A percentile compares a stretch with the other conserved stretches of the same genome.
Evolutionary conservation across 2,888 invertebrate species (phyloP).

Genomic region (Pollenia labialis): DNA sequence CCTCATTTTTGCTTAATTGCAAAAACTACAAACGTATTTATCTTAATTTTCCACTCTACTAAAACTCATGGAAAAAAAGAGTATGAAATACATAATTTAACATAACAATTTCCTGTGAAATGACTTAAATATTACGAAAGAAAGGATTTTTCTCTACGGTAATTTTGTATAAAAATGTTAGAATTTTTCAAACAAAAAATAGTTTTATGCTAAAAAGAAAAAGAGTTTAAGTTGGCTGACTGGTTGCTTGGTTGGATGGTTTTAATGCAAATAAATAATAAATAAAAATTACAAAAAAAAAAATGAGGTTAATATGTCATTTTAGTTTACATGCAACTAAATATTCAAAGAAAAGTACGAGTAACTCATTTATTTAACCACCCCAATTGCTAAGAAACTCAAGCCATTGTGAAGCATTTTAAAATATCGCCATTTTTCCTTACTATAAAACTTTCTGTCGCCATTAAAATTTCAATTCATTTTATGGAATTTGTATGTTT

Average conservation of each 20-base stretch:
- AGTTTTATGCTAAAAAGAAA: constrained; percentile 25
- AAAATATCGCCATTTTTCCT: not conserved
- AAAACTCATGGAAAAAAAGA: constrained; percentile 8
- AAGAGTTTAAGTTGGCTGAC: not conserved
- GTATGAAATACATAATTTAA: constrained; percentile 37
- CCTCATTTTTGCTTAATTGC: not conserved
- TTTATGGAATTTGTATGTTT: not conserved
- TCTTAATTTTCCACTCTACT: constrained; percentile 45
- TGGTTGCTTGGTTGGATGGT: not conserved
- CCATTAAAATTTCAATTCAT: constrained; percentile 28
- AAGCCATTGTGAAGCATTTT: not conserved
- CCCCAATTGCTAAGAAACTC: constrained; percentile 1
- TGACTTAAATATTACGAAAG: not conserved
- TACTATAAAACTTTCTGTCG: constrained; percentile 20
- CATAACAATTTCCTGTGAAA: constrained; percentile 61
- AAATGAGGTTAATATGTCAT: constrained; percentile 71
- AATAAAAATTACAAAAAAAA: not conserved
- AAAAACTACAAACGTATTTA: constrained; percentile 20
- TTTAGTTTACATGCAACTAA: constrained; percentile 11
- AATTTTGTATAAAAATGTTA: constrained; percentile 13
- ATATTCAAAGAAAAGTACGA: constrained; percentile 21
- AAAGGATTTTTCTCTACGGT: constrained; percentile 4
- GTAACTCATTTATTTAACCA: constrained; percentile 21
- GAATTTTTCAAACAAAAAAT: constrained; percentile 44
- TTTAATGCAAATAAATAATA: constrained; percentile 12